Base-by-base conservation (phyloP, 2,888 invertebrate species). In the Drosophila paramelanica region DNA sequence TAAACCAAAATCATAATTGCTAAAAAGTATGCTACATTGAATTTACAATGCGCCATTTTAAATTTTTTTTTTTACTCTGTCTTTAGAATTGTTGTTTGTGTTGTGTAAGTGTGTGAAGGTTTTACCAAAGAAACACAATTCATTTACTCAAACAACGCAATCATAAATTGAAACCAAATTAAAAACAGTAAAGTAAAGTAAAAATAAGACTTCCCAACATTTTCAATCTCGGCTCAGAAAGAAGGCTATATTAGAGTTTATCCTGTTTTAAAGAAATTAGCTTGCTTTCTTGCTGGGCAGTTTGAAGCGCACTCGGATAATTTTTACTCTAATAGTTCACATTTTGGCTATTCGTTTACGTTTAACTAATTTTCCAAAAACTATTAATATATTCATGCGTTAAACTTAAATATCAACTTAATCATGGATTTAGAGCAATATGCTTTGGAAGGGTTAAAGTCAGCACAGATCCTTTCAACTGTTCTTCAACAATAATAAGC, bases 341-440 rank as follows among this genome's bases (percentile, higher is more conserved):
- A 17, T 27, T 50, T 36, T 8, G 36, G 49, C 33, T 38, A 47
- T 38, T 39, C 33, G 50, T 65, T 71, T 49, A 62, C 45, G 46
- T 52, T 74, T 61, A 73, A 67, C 82, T 79, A 79, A 77, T 55
- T 73, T 73, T 57, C 59, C 67, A 83, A 74, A 64, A 75, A 64
- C 78, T 81, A 81, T 58, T 76, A 47, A 77, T 77, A 61, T 72
- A 39, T 45, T 41, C 80, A 80, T 80, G 80, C 80, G 53, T 65
- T 78, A n/a, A 58, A 62, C 46, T 61, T 31, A 31, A 55, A 72
- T 55, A 49, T 46, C n/a, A 70, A 57, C 45, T 55, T 43, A 71
- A 66, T 51, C 25, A 31, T 17, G 33, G 42, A 71, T 36, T 55
- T 45, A 61, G 36, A 82, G 49, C 52, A 61, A 46, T 73, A 81